These are phyloP conservation scores for Eristalis intricaria DNA, from an alignment of 2,888 invertebrate genomes.

Conservation along the genomic window DNA sequence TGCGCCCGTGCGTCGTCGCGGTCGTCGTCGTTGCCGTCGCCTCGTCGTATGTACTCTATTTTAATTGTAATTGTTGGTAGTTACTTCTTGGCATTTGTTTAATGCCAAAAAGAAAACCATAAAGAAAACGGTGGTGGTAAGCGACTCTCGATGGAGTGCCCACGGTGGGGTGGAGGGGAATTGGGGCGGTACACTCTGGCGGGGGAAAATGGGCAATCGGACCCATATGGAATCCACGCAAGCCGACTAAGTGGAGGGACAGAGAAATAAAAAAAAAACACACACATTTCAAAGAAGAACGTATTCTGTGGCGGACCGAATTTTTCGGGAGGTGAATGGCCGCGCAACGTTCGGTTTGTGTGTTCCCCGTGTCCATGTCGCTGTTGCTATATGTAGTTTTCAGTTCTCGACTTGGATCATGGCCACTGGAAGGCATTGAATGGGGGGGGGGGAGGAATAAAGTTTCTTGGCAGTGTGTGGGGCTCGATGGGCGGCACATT, in stretches of 20 bases:
- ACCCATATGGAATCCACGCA: constrained; percentile 47
- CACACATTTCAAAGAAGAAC: constrained; percentile 5
- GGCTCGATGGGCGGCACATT: constrained; percentile 14
- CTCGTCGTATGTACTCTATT: constrained; percentile 56
- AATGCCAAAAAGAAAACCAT: constrained; percentile 45
- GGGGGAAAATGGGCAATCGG: constrained; percentile 36
- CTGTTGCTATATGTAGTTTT: constrained; percentile 49
- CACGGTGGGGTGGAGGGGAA: background rate
- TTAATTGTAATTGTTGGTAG: constrained; percentile 70
- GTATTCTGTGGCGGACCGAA: constrained; percentile 52
- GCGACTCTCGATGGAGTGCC: background rate
- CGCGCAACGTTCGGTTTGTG: constrained; percentile 74
- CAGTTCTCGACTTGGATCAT: constrained; percentile 53
- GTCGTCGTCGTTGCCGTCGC: background rate
- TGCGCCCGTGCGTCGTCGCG: too few species aligned
- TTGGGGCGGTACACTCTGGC: constrained; percentile 1
- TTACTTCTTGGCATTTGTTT: constrained; percentile 63
- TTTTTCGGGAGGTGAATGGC: constrained; percentile 79
- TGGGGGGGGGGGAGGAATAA: constrained; percentile 44
- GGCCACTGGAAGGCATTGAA: constrained; percentile 34
- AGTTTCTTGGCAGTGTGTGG: constrained; percentile 36
- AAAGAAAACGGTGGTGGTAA: background rate
- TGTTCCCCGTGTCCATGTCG: constrained; percentile 45
- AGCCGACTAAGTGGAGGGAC: constrained; percentile 1
- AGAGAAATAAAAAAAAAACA: constrained; percentile 10